A percentile compares a stretch with the other conserved stretches of the same genome.
These are phyloP conservation scores for Phrynocephalus versicolor DNA, from an alignment of 2,113 vertebrate genomes.

Conservation along the genomic window DNA sequence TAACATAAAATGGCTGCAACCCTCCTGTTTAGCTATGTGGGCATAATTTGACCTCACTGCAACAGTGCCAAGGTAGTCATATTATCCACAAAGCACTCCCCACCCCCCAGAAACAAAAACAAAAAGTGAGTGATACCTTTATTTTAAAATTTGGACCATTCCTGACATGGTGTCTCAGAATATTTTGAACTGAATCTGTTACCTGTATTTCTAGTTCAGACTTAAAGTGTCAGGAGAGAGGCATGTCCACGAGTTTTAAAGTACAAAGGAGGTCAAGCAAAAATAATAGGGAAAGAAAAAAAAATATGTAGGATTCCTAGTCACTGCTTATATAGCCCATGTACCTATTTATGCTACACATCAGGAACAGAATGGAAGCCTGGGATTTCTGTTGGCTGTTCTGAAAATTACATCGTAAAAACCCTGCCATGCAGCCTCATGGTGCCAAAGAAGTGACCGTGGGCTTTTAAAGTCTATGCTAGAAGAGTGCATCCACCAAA, in stretches of 20 bases:
- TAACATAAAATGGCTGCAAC: no score
- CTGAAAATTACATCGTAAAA: neutral
- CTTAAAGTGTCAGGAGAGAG: no score
- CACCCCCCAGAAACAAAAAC: no score
- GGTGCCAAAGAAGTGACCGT: no score
- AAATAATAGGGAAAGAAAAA: neutral
- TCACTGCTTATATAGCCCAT: neutral
- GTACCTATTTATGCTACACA: no score
- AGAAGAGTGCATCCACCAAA: no score
- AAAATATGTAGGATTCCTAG: neutral
- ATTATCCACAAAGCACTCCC: no score
- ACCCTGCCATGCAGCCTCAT: no score
- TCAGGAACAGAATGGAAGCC: neutral
- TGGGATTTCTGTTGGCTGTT: neutral
- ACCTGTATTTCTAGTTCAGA: neutral
- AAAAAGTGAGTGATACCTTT: neutral
- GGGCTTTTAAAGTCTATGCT: no score
- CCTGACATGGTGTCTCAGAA: neutral
- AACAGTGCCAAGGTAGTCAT: no score
- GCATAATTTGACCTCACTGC: no score
- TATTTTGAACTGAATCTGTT: neutral
- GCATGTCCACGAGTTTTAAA: neutral
- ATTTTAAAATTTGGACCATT: neutral
- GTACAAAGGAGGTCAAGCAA: neutral
- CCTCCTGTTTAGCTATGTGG: no score